phyloP scores from a whole-genome alignment of 2,888 invertebrate species.

The Alsophila aescularia region DNA sequence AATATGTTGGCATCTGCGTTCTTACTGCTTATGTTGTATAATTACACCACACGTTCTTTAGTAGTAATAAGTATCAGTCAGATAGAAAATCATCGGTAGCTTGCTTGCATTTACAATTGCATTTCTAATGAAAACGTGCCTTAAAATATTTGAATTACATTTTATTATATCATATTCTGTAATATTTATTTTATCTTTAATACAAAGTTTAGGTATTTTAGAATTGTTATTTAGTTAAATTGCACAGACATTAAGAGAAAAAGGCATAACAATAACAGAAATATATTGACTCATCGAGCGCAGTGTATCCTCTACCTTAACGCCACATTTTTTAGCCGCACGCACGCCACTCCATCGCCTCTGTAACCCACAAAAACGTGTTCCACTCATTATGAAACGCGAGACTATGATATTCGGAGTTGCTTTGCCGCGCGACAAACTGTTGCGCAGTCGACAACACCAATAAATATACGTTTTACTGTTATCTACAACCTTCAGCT shows the following conservation, averaged over 20 bases:
- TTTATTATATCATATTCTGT: no score
- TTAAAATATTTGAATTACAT: no score
- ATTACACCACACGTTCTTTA: conserved; percentile 15
- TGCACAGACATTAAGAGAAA: background rate
- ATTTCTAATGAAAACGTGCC: background rate
- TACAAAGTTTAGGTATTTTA: background rate
- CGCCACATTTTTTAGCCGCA: conserved; percentile 33
- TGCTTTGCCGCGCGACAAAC: conserved; percentile 61
- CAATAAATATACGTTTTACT: conserved; percentile 80
- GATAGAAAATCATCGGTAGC: background rate
- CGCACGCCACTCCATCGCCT: conserved; percentile 60
- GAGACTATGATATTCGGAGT: conserved; percentile 79
- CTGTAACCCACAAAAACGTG: conserved; percentile 70
- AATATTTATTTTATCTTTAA: no score
- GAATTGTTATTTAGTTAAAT: background rate
- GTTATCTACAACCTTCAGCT: conserved; percentile 63
- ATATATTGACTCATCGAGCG: no score
- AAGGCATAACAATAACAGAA: background rate
- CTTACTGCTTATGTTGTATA: conserved; percentile 19
- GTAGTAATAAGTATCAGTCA: background rate
- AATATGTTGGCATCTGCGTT: conserved; percentile 38
- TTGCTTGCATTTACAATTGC: background rate
- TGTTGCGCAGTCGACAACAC: conserved; percentile 68
- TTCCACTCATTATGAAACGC: conserved; percentile 81
- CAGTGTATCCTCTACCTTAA: conserved; percentile 3